Conservation (phyloP, 2,113 vertebrate species). For the Sorex fumeus region DNA sequence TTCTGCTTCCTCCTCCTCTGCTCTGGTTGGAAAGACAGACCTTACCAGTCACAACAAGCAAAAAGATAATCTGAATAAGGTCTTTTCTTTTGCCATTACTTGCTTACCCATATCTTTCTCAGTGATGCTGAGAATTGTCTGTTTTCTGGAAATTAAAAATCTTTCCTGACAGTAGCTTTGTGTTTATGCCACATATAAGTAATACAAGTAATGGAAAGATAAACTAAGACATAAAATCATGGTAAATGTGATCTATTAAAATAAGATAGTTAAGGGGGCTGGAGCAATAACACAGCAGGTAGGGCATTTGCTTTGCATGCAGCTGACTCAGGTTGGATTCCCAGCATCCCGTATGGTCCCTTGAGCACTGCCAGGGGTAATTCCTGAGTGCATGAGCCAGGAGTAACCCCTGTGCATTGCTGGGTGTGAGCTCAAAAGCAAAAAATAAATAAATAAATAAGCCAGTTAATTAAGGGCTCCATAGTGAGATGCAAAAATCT, state of each 20-base stretch:
- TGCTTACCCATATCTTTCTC: constrained; percentile 40
- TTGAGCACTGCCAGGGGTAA: no score
- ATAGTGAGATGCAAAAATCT: no score
- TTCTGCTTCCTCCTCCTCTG: background rate
- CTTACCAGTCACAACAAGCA: background rate
- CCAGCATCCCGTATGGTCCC: no score
- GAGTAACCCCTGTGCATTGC: no score
- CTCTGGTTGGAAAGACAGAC: background rate
- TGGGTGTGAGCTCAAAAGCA: no score
- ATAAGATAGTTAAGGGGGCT: background rate
- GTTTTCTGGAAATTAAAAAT: constrained; percentile 38
- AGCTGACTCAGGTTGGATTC: no score
- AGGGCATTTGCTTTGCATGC: no score
- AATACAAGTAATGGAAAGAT: background rate
- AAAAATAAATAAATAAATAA: no score
- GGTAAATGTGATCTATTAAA: constrained; percentile 4
- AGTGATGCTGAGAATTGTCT: background rate
- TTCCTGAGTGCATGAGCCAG: no score
- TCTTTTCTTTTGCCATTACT: background rate
- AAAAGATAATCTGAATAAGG: background rate
- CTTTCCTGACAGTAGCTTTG: background rate
- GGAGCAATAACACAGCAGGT: no score
- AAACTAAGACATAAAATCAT: background rate
- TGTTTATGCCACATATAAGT: background rate
- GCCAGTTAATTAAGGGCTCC: no score